Evolutionary conservation across 2,797 vertebrate species (phyloP), one percentile per base, ranked within the genome.

Genomic region (Spinibarbus caldwelli): DNA sequence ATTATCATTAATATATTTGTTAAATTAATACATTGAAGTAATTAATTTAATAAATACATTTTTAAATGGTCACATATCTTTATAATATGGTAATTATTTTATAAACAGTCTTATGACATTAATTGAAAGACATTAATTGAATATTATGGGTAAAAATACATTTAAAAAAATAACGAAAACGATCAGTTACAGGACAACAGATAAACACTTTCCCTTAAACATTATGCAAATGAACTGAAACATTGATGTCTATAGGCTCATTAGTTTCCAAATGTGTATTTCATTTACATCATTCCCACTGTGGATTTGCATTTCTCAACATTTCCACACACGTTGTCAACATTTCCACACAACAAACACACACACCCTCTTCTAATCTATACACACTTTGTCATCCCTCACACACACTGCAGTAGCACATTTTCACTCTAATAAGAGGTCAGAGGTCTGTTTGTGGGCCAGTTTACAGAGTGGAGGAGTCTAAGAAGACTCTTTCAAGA

Each of bases 401-500:
- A 52, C 31, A 34, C 34, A 71, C 83, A 52, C 36, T 64, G 75
- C 79, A 82, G 59, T 67, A 73, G 29, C 62, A 82, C 71, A 82
- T 29, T 57, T 71, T 45, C 23, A 80, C 71, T n/a, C 68, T 75
- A 19, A 76, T 57, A 75, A 52, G 59, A 19, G 71, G 14, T 41
- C 70, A 66, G 41, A 81, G 78, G 62, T 81, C 36, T 68, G 49
- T 80, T 64, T 70, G 77, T 47, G 26, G 75, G 38, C 15, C 59
- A 10, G 66, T 80, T 43, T 68, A 31, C 75, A 43, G 29, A 52
- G 36, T 70, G 77, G 47, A 85, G 41, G 36, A 85, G 59, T 64
- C 71, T 71, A 31, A 38, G 54, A 82, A 59, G 54, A 15, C 57
- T 73, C 70, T 57, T 77, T 87, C 79, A 76, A 78, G 73, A 71